Evolutionary conservation across 2,113 vertebrate species (phyloP), one percentile per base, ranked within the genome.

Genomic region (Apteryx mantelli): DNA sequence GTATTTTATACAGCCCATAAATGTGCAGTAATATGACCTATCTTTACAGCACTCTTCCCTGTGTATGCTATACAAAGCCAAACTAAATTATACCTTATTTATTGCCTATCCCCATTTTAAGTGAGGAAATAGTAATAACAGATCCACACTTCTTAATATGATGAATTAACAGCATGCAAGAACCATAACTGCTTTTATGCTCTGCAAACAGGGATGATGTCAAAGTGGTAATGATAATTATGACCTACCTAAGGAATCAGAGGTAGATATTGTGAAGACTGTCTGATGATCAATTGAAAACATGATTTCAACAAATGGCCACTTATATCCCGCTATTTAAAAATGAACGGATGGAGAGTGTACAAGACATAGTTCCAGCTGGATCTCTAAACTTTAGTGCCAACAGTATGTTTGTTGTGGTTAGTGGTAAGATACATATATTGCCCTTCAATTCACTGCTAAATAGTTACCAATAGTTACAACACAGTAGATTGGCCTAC

Each of bases 351-450:
- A 86, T 38, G 38, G 40, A 61, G 77, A 79, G n/a, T 52, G 34
- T 76, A 69, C 7, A 64, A 73, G 69, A 81, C 56, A 68, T 7
- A 75, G 50, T 8, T 71, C 32, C 77, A 86, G 38, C 38, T 69
- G 77, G 50, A 87, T n/a, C 83, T 82, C 77, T 87, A 61, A 92
- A 56, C 69, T 94, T 89, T 34, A 91, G 44, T 73, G 48, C 42
- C 80, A 94, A 68, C 22, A 74, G 56, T 1, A 68, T 36, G 38
- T 64, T 88, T 86, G 40, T 22, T 61, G 52, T 40, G 38, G 64
- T 60, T 81, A 69, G 48, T 36, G 42, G 40, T 22, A 92, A 86
- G 69, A 75, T 28, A 81, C 34, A 40, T 0, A 18, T 4, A 30
- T 64, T 78, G 18, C 52, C 88, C 83, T 68, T 84, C 74, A 86